phyloP scores from a whole-genome alignment of 2,888 invertebrate species.

The Troides oblongomaculatus region DNA sequence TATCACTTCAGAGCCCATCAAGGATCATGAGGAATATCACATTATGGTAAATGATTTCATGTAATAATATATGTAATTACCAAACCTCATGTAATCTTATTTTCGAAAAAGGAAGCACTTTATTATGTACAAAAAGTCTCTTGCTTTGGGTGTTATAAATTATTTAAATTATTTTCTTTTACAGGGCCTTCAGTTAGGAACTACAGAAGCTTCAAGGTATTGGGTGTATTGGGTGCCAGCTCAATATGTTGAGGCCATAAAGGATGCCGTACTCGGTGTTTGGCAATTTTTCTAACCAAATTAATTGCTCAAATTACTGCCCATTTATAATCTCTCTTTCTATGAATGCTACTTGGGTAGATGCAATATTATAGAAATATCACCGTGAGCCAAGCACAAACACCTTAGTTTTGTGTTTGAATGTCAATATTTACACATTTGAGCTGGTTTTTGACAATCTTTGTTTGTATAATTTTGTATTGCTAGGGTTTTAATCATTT shows the following conservation, averaged over 20 bases:
- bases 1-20: constrained; percentile 88
- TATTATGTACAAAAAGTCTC: neutral
- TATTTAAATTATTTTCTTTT: constrained; percentile 33
- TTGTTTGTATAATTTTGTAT: constrained; percentile 14
- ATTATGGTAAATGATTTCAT: constrained; percentile 84
- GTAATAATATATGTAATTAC: neutral
- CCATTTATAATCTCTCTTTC: constrained; percentile 50
- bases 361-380: constrained; percentile 64
- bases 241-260: constrained; percentile 93
- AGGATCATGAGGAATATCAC: constrained; percentile 94
- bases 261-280: constrained; percentile 92
- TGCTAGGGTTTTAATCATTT: constrained; percentile 21
- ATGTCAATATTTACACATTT: constrained; percentile 19
- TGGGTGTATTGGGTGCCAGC: constrained; percentile 98
- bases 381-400: constrained; percentile 25
- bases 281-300: constrained; percentile 86
- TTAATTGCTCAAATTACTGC: constrained; percentile 21
- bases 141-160: neutral
- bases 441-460: constrained; percentile 20
- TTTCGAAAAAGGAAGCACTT: neutral
- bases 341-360: constrained; percentile 63
- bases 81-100: neutral
- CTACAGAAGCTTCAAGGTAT: constrained; percentile 94
- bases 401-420: constrained; percentile 8
- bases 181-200: constrained; percentile 92